Percentiles rank a stretch among this genome's conserved stretches.
phyloP scores from a whole-genome alignment of 2,888 invertebrate species.

The Micoletzkya japonica region DNA sequence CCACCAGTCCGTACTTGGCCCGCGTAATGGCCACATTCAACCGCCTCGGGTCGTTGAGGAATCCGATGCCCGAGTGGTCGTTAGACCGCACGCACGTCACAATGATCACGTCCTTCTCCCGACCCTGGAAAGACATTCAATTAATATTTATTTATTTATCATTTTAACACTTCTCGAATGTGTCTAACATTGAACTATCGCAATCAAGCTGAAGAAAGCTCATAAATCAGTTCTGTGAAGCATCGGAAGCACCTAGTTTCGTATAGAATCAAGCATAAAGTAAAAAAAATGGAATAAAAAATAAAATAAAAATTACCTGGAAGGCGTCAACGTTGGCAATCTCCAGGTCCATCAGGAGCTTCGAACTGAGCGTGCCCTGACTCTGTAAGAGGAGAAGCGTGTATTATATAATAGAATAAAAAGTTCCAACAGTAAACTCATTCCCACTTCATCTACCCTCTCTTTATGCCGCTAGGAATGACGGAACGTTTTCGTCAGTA shows the following conservation, averaged over 20 bases:
- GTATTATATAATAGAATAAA: too few species aligned
- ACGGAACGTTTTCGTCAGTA: too few species aligned
- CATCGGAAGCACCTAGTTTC: neutral
- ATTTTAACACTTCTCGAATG: too few species aligned
- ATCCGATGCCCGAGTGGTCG: slow-evolving; percentile 97
- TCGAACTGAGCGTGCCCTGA: slow-evolving; percentile 92
- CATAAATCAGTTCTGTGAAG: too few species aligned
- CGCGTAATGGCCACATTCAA: slow-evolving; percentile 96
- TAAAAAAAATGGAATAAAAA: neutral
- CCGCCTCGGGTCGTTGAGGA: slow-evolving; percentile 93
- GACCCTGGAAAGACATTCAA: slow-evolving; percentile 46
- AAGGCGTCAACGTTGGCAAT: slow-evolving; percentile 99
- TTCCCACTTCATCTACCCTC: too few species aligned
- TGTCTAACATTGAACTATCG: neutral
- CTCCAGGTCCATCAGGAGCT: slow-evolving; percentile 92
- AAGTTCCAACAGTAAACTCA: too few species aligned
- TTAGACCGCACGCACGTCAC: slow-evolving; percentile 98
- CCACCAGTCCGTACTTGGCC: slow-evolving; percentile 79
- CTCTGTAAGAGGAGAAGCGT: slow-evolving; percentile 86
- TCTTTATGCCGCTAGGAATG: too few species aligned
- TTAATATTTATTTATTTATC: neutral
- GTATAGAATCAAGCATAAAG: neutral
- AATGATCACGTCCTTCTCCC: slow-evolving; percentile 98
- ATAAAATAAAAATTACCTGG: slow-evolving; percentile 50
- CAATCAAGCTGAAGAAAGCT: too few species aligned